Percentiles rank a stretch among this genome's conserved stretches.
phyloP scores from a whole-genome alignment of 2,113 vertebrate species.

The Oryzias javanicus region DNA sequence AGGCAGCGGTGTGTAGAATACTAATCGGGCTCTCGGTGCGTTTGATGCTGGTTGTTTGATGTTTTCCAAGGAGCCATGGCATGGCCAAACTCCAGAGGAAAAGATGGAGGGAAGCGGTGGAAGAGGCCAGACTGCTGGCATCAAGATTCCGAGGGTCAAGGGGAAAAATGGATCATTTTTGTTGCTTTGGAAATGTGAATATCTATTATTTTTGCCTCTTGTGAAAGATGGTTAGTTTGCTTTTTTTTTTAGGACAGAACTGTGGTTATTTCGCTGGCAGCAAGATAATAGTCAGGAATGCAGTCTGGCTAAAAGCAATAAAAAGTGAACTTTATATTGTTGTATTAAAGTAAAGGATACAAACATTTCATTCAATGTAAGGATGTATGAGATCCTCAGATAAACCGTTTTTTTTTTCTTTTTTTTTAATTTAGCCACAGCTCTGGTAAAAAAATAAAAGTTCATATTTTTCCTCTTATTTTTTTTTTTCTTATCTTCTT shows the following conservation, averaged over 20 bases:
- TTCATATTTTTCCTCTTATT: too few relatives aligned
- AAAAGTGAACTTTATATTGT: not conserved
- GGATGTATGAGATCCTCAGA: too few relatives aligned
- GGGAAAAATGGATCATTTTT: constrained; percentile 31
- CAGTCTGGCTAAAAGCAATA: constrained; percentile 26
- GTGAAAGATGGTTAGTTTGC: constrained; percentile 57
- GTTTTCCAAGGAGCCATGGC: constrained; percentile 59
- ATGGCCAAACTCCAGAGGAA: constrained; percentile 48
- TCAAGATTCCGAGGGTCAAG: constrained; percentile 24
- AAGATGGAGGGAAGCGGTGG: constrained; percentile 36
- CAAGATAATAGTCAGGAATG: constrained; percentile 59
- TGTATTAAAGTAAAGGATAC: too few relatives aligned
- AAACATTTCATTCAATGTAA: too few relatives aligned
- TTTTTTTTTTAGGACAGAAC: constrained; percentile 54
- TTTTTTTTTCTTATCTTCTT: too few relatives aligned
- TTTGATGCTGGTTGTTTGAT: constrained; percentile 72
- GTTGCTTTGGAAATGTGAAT: constrained; percentile 48
- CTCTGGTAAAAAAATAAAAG: too few relatives aligned
- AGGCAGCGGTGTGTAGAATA: constrained; percentile 72
- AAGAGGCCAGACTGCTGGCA: constrained; percentile 17
- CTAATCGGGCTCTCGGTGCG: constrained; percentile 66
- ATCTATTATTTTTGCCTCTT: constrained; percentile 58
- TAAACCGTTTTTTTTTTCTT: too few relatives aligned
- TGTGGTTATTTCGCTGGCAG: constrained; percentile 55
- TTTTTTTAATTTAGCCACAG: too few relatives aligned